A percentile compares a stretch with the other conserved stretches of the same genome.
Evolutionary conservation across 1,140 invertebrate genomes (phyloP).

Genomic region (Papilio aristodemus): DNA sequence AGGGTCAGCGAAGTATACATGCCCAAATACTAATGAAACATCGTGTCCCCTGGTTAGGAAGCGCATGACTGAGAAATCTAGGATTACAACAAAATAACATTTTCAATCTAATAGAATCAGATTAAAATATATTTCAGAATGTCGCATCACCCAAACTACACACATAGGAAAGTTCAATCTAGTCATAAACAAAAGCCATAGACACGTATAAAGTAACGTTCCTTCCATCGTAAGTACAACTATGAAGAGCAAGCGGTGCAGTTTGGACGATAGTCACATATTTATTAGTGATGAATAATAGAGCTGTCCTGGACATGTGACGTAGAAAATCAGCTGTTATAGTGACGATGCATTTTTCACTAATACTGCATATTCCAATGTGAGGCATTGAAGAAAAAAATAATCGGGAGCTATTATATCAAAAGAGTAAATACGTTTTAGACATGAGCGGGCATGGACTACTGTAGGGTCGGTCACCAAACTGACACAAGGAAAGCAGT

Average conservation of each 20-base stretch:
- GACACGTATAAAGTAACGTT: constrained; percentile 32
- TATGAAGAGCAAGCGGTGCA: constrained; percentile 47
- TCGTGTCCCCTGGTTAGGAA: constrained; percentile 78
- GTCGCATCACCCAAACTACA: constrained; percentile 70
- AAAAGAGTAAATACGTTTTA: constrained; percentile 76
- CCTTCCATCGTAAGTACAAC: constrained; percentile 26
- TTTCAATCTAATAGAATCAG: constrained; percentile 56
- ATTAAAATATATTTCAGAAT: constrained; percentile 64
- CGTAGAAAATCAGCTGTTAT: constrained; percentile 80
- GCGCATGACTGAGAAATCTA: constrained; percentile 71
- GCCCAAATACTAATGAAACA: constrained; percentile 75
- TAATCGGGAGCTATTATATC: constrained; percentile 76
- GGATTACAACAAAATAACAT: constrained; percentile 65
- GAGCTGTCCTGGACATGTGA: constrained; percentile 78
- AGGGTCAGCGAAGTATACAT: constrained; percentile 77
- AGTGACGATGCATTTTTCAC: constrained; percentile 80
- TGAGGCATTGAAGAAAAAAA: constrained; percentile 78
- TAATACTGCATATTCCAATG: constrained; percentile 79
- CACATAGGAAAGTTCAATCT: constrained; percentile 41
- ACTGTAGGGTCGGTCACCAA: constrained; percentile 80
- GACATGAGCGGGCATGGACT: constrained; percentile 80
- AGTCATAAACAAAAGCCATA: constrained; percentile 38
- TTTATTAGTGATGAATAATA: constrained; percentile 80
- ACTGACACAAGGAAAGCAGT: constrained; percentile 82
- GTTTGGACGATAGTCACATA: constrained; percentile 68